These are phyloP conservation scores for Progne subis DNA, from an alignment of 2,113 vertebrate genomes.

Conservation along the genomic window DNA sequence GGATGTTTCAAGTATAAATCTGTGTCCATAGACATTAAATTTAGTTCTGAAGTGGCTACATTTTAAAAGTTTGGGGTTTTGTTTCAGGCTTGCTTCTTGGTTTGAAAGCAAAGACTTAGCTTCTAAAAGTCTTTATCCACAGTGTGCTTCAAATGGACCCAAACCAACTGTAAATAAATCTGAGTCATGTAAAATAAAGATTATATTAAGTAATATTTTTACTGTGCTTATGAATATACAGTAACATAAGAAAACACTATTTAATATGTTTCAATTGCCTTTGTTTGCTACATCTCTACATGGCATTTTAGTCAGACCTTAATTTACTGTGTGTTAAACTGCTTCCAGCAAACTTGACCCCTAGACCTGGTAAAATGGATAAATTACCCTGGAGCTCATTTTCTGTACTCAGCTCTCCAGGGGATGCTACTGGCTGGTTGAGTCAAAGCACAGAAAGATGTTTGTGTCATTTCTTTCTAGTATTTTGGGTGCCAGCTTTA, in stretches of 20 bases:
- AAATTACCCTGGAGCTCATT: neutral
- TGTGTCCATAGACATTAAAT: neutral
- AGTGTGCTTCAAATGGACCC: neutral
- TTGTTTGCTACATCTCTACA: neutral
- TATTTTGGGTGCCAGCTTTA: neutral
- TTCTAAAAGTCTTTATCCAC: neutral
- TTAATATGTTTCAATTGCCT: neutral
- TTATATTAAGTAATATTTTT: neutral
- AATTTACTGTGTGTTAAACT: neutral
- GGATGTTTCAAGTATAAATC: neutral
- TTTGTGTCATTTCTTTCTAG: neutral
- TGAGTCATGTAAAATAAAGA: neutral
- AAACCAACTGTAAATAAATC: neutral
- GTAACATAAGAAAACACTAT: neutral
- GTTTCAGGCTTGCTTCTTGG: neutral
- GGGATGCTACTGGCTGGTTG: neutral
- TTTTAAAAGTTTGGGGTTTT: neutral
- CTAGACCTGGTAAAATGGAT: conserved; percentile 16
- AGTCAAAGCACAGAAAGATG: neutral
- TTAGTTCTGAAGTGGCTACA: neutral
- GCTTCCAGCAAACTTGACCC: neutral
- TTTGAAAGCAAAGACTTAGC: neutral
- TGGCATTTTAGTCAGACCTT: neutral
- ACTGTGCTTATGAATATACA: neutral
- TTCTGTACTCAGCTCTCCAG: neutral